Evolutionary conservation across 1,140 invertebrate species (phyloP).

Genomic region (Anastrepha obliqua): DNA sequence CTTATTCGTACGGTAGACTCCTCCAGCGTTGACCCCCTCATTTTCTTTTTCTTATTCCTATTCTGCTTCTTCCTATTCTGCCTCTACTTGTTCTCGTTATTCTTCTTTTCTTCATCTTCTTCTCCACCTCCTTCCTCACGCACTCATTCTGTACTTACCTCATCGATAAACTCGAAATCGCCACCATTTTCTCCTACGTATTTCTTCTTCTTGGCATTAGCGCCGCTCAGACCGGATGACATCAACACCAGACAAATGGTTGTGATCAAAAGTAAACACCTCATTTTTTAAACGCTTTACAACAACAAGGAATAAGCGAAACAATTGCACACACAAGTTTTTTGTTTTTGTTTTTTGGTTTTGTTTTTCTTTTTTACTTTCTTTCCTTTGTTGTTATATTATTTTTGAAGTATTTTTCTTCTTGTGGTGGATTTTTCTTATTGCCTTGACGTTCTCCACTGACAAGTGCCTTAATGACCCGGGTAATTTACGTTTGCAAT

Average conservation of each 20-base stretch:
- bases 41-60: background rate
- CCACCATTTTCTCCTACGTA: constrained; percentile 72
- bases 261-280: constrained; percentile 68
- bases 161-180: constrained; percentile 74
- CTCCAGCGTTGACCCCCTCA: background rate
- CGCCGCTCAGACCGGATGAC: constrained; percentile 69
- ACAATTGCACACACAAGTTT: background rate
- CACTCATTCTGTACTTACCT: constrained; percentile 66
- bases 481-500: constrained; percentile 35
- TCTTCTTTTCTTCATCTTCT: too few relatives aligned
- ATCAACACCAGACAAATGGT: constrained; percentile 72
- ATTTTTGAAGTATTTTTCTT: background rate
- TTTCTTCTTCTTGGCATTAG: constrained; percentile 72
- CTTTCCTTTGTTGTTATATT: background rate
- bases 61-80: background rate
- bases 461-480: constrained; percentile 14
- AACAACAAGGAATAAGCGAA: background rate
- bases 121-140: background rate
- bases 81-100: background rate
- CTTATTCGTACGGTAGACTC: too few relatives aligned
- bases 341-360: background rate
- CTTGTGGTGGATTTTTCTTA: background rate
- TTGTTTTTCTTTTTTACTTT: constrained; percentile 1
- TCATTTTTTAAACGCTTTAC: constrained; percentile 61
- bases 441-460: constrained; percentile 16